phyloP scores from a whole-genome alignment of 2,888 invertebrate genomes.

The Clusia tigrina region DNA sequence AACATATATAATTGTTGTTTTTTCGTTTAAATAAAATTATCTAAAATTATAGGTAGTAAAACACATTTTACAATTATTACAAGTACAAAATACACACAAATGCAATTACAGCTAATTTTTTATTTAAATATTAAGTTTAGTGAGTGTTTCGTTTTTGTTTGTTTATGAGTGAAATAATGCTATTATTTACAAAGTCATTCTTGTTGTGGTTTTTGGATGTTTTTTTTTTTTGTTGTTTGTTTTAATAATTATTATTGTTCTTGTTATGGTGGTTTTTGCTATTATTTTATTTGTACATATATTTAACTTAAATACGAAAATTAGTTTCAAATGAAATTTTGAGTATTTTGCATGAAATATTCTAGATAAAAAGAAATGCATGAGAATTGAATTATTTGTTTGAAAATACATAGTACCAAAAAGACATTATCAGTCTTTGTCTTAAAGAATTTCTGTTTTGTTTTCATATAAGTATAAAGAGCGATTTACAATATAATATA shows the following conservation, averaged over 20 bases:
- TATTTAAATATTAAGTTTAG: slow-evolving; percentile 8
- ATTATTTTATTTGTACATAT: background rate
- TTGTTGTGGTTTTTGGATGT: background rate
- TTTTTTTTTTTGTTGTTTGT: background rate
- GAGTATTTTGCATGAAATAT: background rate
- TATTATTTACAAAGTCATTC: slow-evolving; percentile 20
- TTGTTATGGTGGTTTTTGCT: background rate
- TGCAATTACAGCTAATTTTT: slow-evolving; percentile 7
- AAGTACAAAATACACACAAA: background rate
- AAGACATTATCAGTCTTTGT: background rate
- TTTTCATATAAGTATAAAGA: background rate
- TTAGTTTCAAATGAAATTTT: background rate
- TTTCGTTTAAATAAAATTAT: slow-evolving; percentile 24
- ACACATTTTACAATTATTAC: background rate
- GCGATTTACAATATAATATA: too few relatives aligned
- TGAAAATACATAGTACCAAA: too few relatives aligned
- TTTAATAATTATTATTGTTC: background rate
- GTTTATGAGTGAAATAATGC: slow-evolving; percentile 27
- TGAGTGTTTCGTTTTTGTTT: too few relatives aligned
- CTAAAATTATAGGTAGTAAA: background rate
- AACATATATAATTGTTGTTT: too few relatives aligned
- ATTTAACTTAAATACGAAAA: background rate
- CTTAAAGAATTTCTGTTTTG: background rate
- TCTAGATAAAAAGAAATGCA: too few relatives aligned
- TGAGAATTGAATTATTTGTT: too few relatives aligned